Evolutionary conservation across 1,140 invertebrate genomes (phyloP).

Genomic region (Meloidogyne exigua): DNA sequence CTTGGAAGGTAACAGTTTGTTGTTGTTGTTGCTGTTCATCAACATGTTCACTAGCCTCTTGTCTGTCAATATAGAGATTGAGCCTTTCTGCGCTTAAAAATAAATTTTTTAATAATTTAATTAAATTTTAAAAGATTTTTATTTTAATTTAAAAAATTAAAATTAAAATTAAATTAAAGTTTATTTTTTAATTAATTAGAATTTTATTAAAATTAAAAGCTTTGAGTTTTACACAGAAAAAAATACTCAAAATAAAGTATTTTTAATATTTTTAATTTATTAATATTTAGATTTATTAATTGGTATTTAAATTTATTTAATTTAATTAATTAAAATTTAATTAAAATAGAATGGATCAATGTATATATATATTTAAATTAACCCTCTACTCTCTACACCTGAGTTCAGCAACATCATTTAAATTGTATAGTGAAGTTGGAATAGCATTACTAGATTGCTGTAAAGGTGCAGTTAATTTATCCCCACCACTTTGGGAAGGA

Average conservation of each 20-base stretch:
- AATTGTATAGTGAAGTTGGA: background rate
- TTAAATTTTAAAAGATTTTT: background rate
- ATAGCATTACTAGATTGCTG: background rate
- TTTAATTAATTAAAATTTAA: no score
- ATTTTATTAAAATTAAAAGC: background rate
- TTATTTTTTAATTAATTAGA: background rate
- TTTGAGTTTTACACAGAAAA: no score
- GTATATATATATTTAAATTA: background rate
- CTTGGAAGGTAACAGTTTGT: constrained; percentile 40
- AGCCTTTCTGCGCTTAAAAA: constrained; percentile 49
- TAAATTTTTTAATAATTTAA: background rate
- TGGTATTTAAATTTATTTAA: no score
- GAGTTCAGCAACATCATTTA: background rate
- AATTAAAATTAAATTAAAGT: background rate
- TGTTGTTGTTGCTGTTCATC: constrained; percentile 21
- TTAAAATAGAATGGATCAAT: background rate
- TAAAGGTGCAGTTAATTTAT: background rate
- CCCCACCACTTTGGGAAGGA: background rate
- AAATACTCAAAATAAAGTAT: no score
- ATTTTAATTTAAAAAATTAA: background rate
- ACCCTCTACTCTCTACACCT: background rate
- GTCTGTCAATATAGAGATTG: constrained; percentile 49
- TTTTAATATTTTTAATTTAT: no score
- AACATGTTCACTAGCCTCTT: constrained; percentile 40
- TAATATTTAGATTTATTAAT: no score